A percentile compares a stretch with the other conserved stretches of the same genome.
Conservation (phyloP, 53 echinoderm and acorn worm species). For the Glandiceps talaboti region DNA sequence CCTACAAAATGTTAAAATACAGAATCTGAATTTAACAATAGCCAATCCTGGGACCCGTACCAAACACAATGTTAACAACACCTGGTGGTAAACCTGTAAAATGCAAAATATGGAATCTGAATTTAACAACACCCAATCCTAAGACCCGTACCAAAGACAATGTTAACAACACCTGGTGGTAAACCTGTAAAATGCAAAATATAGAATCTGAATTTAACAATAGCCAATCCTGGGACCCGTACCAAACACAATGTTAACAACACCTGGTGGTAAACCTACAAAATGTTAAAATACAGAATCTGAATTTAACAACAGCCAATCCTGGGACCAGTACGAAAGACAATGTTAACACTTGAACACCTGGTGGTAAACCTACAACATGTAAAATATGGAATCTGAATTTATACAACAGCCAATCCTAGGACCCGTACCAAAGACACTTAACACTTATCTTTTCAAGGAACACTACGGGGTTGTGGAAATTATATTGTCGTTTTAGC, state of each 20-base stretch:
- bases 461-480: too few species aligned
- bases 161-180: constrained; percentile 79
- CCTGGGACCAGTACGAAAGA: constrained; percentile 61
- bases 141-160: constrained; percentile 74
- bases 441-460: too few species aligned
- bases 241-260: constrained; percentile 87
- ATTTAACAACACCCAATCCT: too few species aligned
- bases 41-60: constrained; percentile 59
- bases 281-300: too few species aligned
- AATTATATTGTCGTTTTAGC: too few species aligned
- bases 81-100: constrained; percentile 68
- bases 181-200: constrained; percentile 44
- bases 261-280: constrained; percentile 87
- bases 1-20: too few species aligned
- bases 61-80: constrained; percentile 83
- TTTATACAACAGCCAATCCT: too few species aligned
- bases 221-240: constrained; percentile 54
- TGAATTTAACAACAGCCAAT: too few species aligned
- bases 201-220: too few species aligned
- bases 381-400: too few species aligned
- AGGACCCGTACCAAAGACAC: constrained; percentile 70
- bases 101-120: too few species aligned
- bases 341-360: constrained; percentile 78
- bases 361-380: constrained; percentile 61
- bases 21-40: too few species aligned